A percentile compares a stretch with the other conserved stretches of the same genome.
These are phyloP conservation scores for Cygnus atratus DNA, from an alignment of 2,113 vertebrate genomes.

Conservation along the genomic window DNA sequence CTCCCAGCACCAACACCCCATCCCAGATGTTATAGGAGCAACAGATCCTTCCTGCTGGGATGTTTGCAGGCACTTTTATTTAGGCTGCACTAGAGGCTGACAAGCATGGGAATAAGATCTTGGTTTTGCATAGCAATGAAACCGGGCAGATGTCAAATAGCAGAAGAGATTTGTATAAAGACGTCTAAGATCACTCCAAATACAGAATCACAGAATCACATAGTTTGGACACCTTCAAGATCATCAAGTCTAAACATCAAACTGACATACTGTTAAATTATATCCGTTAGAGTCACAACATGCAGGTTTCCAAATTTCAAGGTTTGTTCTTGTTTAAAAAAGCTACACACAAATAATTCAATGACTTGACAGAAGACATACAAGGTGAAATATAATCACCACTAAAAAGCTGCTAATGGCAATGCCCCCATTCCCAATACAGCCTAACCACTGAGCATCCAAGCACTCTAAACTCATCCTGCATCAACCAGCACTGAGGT, in stretches of 20 bases:
- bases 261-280: too few species aligned
- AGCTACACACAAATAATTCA: background rate
- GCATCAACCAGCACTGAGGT: background rate
- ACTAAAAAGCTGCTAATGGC: background rate
- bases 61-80: background rate
- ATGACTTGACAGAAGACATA: background rate
- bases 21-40: fast-evolving
- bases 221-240: too few species aligned
- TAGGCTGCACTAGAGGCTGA: background rate
- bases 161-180: background rate
- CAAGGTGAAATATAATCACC: background rate
- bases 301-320: background rate
- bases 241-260: too few species aligned
- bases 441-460: background rate
- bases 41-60: background rate
- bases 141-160: background rate
- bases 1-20: background rate
- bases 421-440: fast-evolving
- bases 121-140: background rate
- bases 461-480: background rate
- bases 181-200: background rate
- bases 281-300: too few species aligned
- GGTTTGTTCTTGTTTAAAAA: background rate
- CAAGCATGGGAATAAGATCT: background rate
- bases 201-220: background rate